Evolutionary conservation across 2,888 invertebrate genomes (phyloP).

Genomic region (Limnephilus rhombicus): DNA sequence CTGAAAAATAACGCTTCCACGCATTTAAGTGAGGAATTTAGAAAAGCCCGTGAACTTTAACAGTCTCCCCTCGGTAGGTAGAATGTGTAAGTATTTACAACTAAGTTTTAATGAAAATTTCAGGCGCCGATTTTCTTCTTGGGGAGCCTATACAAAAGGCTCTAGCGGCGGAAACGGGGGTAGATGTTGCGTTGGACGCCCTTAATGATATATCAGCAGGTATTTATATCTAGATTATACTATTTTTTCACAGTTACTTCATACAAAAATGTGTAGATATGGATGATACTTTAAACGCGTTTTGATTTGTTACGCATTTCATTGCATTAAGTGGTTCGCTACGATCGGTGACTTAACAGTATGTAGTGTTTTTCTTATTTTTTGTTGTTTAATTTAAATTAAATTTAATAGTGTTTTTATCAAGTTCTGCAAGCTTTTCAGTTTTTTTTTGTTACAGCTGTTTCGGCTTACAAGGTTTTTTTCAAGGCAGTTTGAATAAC

Average conservation of each 20-base stretch:
- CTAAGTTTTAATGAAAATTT: conserved; percentile 66
- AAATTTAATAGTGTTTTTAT: too few relatives aligned
- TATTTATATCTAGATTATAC: conserved; percentile 69
- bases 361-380: too few relatives aligned
- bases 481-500: too few relatives aligned
- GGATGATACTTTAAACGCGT: too few relatives aligned
- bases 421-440: too few relatives aligned
- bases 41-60: conserved; percentile 19
- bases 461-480: too few relatives aligned
- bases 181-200: conserved; percentile 85
- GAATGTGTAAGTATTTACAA: conserved; percentile 46
- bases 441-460: too few relatives aligned
- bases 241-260: not conserved
- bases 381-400: too few relatives aligned
- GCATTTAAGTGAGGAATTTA: conserved; percentile 2
- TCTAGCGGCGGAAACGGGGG: conserved; percentile 85
- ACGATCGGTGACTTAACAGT: too few relatives aligned
- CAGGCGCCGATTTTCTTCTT: conserved; percentile 85
- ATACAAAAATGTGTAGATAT: not conserved
- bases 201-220: conserved; percentile 85
- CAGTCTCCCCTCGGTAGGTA: not conserved
- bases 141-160: conserved; percentile 88
- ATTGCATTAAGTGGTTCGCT: too few relatives aligned
- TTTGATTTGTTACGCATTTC: too few relatives aligned
- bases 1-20: not conserved